Evolutionary conservation across 53 echinoderm and acorn worm species (phyloP), one percentile per base, ranked within the genome.

Genomic region (Apostichopus leukothele): DNA sequence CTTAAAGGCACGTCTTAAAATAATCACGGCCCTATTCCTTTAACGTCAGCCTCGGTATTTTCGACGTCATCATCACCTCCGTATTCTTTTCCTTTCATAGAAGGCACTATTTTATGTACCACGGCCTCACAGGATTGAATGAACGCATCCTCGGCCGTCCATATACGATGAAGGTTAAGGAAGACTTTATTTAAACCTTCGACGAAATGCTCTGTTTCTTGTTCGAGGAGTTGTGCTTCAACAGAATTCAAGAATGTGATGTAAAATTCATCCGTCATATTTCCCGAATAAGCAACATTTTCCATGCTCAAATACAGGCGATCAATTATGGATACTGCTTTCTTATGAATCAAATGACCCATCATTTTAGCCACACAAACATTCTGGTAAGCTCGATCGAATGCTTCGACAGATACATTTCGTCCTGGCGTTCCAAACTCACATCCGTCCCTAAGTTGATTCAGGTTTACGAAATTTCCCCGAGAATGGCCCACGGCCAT

Each of bases 121-220:
- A 76, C n/a, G 5, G 68, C 85, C 18, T 67, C 85, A n/a, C 85
- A 85, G 67, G 67, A 67, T 18, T 67, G 13, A 85, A 85, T 11
- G 25, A 67, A 85, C 25, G 23, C 85, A 67, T 85, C 66, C 50
- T 85, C 85, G 50, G 85, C 85, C 3, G 51, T 26, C 85, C 85
- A 85, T 27, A 67, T 85, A 6, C 67, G 67, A 39, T 85, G 85
- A 51, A 85, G 50, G 8, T 59, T 85, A 27, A 85, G 57, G 85
- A 85, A 63, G 4, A 66, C 57, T 7, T 20, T 26, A 27, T 51
- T 85, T 13, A 85, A 4, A 18, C 85, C 51, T 13, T 51, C 66
- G 4, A 39, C 66, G 57, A 85, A 85, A 20, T 66, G 14, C 50
- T 67, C 85, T 25, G 85, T 68, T 18, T 85, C 85, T 12, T 18